phyloP scores from a whole-genome alignment of 2,888 invertebrate genomes.

The Synergus itoensis region DNA sequence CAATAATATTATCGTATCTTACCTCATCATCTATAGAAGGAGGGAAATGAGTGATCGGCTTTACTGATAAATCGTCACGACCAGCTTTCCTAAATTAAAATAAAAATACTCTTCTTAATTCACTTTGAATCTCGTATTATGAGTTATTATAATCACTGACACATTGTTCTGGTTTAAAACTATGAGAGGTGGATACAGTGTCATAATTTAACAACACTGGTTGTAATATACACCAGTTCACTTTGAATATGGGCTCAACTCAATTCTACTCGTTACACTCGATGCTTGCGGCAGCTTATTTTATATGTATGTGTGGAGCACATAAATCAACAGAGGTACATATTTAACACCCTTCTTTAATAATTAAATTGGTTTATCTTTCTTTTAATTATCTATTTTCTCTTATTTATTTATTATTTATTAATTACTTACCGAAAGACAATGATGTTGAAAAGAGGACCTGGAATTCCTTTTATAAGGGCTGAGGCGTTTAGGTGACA shows the following conservation, averaged over 20 bases:
- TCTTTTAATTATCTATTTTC: not conserved
- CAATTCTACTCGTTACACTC: constrained; percentile 9
- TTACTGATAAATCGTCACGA: constrained; percentile 90
- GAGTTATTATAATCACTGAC: not conserved
- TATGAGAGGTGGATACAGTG: not conserved
- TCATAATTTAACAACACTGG: constrained; percentile 22
- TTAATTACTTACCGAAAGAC: constrained; percentile 84
- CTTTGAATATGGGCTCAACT: constrained; percentile 9
- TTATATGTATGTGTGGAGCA: not conserved
- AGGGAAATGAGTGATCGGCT: constrained; percentile 92
- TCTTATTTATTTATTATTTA: not conserved
- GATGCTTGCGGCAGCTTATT: constrained; percentile 3
- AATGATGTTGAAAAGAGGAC: constrained; percentile 91
- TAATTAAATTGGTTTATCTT: constrained; percentile 1
- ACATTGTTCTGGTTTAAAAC: not conserved
- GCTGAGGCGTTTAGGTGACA: constrained; percentile 98
- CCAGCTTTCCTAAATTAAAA: constrained; percentile 21
- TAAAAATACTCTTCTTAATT: not conserved
- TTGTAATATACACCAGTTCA: constrained; percentile 25
- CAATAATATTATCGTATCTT: constrained; percentile 68
- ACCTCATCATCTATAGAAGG: constrained; percentile 91
- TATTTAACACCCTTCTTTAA: not conserved
- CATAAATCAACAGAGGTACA: not conserved
- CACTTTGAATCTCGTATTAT: not conserved
- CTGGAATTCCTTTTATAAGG: constrained; percentile 94